These are phyloP conservation scores for Leucophenga maculata DNA, from an alignment of 2,888 invertebrate species.

Conservation along the genomic window DNA sequence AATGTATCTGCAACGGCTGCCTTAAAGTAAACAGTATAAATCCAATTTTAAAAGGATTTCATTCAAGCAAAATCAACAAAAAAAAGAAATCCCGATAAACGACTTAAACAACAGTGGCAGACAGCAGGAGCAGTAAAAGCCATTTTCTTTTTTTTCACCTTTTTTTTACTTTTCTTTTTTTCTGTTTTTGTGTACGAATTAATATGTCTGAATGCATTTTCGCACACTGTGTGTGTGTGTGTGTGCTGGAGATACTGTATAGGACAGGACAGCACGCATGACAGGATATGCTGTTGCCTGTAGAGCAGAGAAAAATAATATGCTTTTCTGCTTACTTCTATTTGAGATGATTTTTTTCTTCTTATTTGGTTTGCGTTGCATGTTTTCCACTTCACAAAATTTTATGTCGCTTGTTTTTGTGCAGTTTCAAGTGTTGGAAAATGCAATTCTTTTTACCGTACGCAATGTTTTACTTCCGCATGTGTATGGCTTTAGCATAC, in stretches of 20 bases:
- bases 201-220: conserved; percentile 54
- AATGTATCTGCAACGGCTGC: neutral
- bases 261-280: neutral
- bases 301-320: conserved; percentile 16
- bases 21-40: conserved; percentile 1
- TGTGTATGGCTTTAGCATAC: neutral
- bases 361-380: conserved; percentile 50
- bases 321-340: neutral
- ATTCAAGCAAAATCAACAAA: conserved; percentile 25
- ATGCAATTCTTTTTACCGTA: conserved; percentile 54
- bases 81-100: neutral
- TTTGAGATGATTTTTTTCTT: conserved; percentile 45
- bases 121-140: conserved; percentile 20
- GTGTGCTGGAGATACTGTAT: neutral
- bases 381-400: conserved; percentile 65
- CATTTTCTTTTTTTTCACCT: too few relatives aligned
- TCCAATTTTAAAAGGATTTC: conserved; percentile 1
- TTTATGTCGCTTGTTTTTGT: conserved; percentile 56
- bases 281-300: conserved; percentile 6
- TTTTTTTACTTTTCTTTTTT: too few relatives aligned
- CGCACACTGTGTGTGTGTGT: conserved; percentile 28
- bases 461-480: conserved; percentile 20
- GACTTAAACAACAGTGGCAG: conserved; percentile 29
- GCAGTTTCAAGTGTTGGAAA: conserved; percentile 49
- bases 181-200: conserved; percentile 51